These are phyloP conservation scores for Hormiphora californensis DNA, from an alignment of 37 sponge, comb jelly and placozoan species.

Conservation along the genomic window DNA sequence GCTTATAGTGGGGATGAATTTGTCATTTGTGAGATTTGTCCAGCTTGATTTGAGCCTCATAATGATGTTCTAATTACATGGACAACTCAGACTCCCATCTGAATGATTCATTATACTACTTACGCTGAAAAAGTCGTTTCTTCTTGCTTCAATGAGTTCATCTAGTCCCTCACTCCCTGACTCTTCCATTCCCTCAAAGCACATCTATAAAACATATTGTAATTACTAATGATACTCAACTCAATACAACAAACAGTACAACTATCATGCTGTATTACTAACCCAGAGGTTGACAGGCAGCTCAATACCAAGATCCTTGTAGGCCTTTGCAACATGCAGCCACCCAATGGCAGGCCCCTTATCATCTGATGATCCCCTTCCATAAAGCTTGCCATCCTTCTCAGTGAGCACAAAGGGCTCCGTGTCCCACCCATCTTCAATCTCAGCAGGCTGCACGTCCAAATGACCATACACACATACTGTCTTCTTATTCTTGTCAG, in stretches of 20 bases:
- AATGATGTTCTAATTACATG: neutral
- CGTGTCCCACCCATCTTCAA: constrained; percentile 57
- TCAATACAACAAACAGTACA: neutral
- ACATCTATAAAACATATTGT: constrained; percentile 47
- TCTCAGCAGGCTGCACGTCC: constrained; percentile 42
- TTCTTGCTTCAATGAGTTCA: constrained; percentile 48
- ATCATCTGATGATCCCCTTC: constrained; percentile 56
- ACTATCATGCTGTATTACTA: neutral
- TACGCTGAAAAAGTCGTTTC: constrained; percentile 54
- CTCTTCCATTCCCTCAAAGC: constrained; percentile 60
- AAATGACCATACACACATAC: constrained; percentile 53
- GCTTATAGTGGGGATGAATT: neutral
- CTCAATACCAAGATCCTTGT: constrained; percentile 17
- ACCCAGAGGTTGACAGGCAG: constrained; percentile 49
- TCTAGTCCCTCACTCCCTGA: constrained; percentile 57
- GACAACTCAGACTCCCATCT: too few relatives aligned
- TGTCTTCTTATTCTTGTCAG: constrained; percentile 22
- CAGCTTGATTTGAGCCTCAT: too few relatives aligned
- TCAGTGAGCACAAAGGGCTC: constrained; percentile 42
- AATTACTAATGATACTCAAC: neutral
- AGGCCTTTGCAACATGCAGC: constrained; percentile 48
- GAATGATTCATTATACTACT: too few relatives aligned
- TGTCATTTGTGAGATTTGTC: too few relatives aligned
- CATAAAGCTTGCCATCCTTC: constrained; percentile 54
- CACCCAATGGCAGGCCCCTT: constrained; percentile 53